A percentile compares a stretch with the other conserved stretches of the same genome.
Conservation (phyloP, 1,140 invertebrate genomes). For the Augochlora pura region DNA sequence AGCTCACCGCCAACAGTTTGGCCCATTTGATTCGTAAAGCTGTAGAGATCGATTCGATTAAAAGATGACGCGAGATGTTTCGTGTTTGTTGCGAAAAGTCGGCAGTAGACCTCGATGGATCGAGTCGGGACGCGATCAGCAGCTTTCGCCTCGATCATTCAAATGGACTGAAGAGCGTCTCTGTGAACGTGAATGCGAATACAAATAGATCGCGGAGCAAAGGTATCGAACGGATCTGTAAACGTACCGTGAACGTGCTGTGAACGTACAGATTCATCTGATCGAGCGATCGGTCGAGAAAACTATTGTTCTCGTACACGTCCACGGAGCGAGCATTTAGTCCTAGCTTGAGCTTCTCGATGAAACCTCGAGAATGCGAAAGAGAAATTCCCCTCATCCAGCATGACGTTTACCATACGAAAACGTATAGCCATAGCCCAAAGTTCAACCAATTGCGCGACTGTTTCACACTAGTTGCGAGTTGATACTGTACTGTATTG, state of each 20-base stretch:
- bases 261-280: not conserved
- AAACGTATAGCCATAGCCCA: not conserved
- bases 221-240: not conserved
- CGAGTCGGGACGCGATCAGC: not conserved
- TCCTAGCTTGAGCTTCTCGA: slow-evolving; percentile 7
- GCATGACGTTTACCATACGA: slow-evolving; percentile 16
- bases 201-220: not conserved
- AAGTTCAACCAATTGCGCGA: not conserved
- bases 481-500: not conserved
- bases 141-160: not conserved
- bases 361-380: not conserved
- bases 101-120: not conserved
- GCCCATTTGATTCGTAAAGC: no score
- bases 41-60: no score
- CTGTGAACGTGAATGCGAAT: not conserved
- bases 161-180: not conserved
- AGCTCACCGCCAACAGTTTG: no score
- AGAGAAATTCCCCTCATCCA: not conserved
- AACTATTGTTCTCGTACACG: not conserved
- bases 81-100: no score
- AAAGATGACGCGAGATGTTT: not conserved
- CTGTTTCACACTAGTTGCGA: not conserved
- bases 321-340: not conserved
- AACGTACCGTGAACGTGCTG: not conserved
- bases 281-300: not conserved